Evolutionary conservation across 37 sponge, comb jelly and placozoan species (phyloP), one percentile per base, ranked within the genome.

Genomic region (Axinella damicornis): DNA sequence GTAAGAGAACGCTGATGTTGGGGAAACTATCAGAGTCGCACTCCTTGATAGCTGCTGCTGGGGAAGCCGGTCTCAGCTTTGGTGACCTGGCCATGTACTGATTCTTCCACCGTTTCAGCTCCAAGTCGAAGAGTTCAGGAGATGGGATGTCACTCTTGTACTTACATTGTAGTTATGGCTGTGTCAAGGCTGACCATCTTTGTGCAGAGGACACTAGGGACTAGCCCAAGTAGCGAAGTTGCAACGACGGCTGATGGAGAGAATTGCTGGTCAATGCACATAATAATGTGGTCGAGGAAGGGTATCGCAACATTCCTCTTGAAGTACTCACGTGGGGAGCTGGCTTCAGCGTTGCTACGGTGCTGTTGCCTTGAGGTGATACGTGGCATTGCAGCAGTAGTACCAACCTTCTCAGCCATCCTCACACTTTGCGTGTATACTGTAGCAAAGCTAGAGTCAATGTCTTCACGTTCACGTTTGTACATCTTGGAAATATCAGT

Each of bases 311-410:
- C 65, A 40, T 83, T 82, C 64, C 36, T 53, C 64, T 75, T 53
- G 59, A 59, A 77, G 5, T 59, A 59, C 1, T 77, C 78, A 34
- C 2, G 5, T 5, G 12, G 4, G 2, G 62, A 27, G 13, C 32
- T 38, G 27, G 73, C 68, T 69, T 52, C 55, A 25, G 76, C 56
- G 61, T 89, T 89, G 60, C 57, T 46, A 11, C 90, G 80, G 46
- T 89, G 71, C 36, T 73, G 73, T 36, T 89, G 90, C 53, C 84
- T 72, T 38, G 60, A 12, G 28, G 74, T 70, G 41, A 83, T 77
- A n/a, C 84, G 74, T 56, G 89, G 62, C 62, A 27, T 61, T 14
- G 12, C 4, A 14, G 62, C 83, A 67, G 54, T 89, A 32, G 66
- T 59, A 18, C 78, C 62, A 20, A 77, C 83, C 57, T 82, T 76